Evolutionary conservation across 2,113 vertebrate species (phyloP), one percentile per base, ranked within the genome.

Genomic region (Chascanopsetta lugubris): DNA sequence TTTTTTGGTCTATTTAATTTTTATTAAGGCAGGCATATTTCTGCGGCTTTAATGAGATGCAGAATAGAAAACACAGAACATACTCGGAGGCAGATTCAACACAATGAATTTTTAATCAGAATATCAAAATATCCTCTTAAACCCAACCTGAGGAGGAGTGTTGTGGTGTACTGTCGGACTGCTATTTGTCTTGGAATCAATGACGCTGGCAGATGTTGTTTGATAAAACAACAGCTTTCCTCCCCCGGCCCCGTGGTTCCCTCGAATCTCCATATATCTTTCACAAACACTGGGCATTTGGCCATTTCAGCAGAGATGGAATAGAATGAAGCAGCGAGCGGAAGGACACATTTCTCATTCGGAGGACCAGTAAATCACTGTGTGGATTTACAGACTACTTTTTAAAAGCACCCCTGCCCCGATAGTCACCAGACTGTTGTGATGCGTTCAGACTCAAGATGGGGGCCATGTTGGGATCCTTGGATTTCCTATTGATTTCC

Each of bases 111-210:
- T 90, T 89, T 90, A 84, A 92, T 90, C 57, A 67, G 76, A 83
- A 90, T 91, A 88, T 91, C 84, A 90, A 87, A 87, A 87, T 73
- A 86, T 81, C 78, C 66, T 83, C 74, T 84, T 89, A 80, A 88
- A 90, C 77, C 66, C 63, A 83, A 90, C 80, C 82, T 83, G 64
- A 83, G 65, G 78, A 91, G 82, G 74, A 77, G 61, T 74, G 80
- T 77, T 86, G 66, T n/a, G n/a, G n/a, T n/a, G n/a, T n/a, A n/a
- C 85, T 66, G 80, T 84, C 72, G 40, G 65, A 70, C 63, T 57
- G 67, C 67, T 86, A 72, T 90, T 92, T 90, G 79, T 88, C 79
- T 91, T 83, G 80, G 80, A 88, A 84, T 87, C 81, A 79, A 73
- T 71, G 63, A 66, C 10, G 61, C 82, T 81, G 83, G 71, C 87